These are phyloP conservation scores for Tarsius wallacei DNA, from an alignment of 2,797 vertebrate species.

Conservation along the genomic window DNA sequence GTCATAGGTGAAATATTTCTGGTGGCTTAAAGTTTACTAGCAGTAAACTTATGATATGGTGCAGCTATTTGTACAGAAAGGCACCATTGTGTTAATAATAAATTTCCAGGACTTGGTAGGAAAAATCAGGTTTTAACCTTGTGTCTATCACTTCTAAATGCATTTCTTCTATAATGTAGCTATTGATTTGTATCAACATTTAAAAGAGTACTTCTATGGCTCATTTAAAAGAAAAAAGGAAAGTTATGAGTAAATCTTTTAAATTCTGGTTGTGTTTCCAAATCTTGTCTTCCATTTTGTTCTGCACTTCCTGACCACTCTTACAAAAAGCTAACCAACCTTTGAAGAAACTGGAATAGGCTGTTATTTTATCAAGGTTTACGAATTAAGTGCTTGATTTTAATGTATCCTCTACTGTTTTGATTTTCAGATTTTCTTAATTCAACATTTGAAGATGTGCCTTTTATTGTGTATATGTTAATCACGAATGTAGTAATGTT, in stretches of 20 bases:
- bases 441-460: slow-evolving; percentile 90
- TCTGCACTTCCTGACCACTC: slow-evolving; percentile 66
- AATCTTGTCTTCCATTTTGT: slow-evolving; percentile 81
- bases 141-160: slow-evolving; percentile 6
- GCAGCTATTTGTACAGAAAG: slow-evolving; percentile 84
- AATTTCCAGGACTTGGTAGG: slow-evolving; percentile 50
- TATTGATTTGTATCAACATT: slow-evolving; percentile 55
- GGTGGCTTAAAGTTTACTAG: slow-evolving; percentile 80
- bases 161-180: slow-evolving; percentile 41
- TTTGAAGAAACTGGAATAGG: slow-evolving; percentile 85
- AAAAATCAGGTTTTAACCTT: slow-evolving; percentile 61
- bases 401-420: slow-evolving; percentile 83
- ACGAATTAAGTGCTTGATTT: slow-evolving; percentile 84
- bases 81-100: slow-evolving; percentile 36
- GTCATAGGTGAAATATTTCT: slow-evolving; percentile 80
- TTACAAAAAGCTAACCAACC: slow-evolving; percentile 75
- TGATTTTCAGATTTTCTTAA: slow-evolving; percentile 87
- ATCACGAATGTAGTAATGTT: slow-evolving; percentile 90
- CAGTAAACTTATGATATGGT: slow-evolving; percentile 77
- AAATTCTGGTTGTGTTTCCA: slow-evolving; percentile 82
- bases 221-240: slow-evolving; percentile 59
- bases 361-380: slow-evolving; percentile 83
- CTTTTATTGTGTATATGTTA: slow-evolving; percentile 90
- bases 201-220: slow-evolving; percentile 25
- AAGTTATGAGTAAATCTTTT: slow-evolving; percentile 65